Base-by-base conservation (phyloP, 1,140 invertebrate species). In the Lerema accius region DNA sequence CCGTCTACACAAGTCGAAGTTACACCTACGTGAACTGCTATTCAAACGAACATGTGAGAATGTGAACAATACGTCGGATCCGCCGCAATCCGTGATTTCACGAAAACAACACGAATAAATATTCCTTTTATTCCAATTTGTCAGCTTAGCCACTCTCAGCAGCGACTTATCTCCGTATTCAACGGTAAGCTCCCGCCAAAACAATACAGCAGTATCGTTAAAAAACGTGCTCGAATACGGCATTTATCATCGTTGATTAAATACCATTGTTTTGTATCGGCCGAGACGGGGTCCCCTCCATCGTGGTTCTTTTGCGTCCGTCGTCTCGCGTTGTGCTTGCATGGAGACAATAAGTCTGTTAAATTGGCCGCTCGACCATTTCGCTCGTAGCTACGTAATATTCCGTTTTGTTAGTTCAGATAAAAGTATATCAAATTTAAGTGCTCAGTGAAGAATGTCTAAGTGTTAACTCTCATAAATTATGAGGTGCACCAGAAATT, bases 161-260 rank as follows among this genome's bases (percentile, higher is more conserved):
- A 76, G 80, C 81, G 84, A 87, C 76, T 85, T 89, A 89, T 90
- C 87, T 88, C 80, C 82, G 75, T 83, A 83, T 89, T 78, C 84
- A 78, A 78, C 82, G 84, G 84, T 86, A 83, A 88, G 85, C 84
- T 84, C 87, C 80, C 83, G 82, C 84, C 84, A 86, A 89, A 86
- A 90, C 88, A 90, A 90, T 90, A 86, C 84, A 66, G 78, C 80
- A 79, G 87, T 84, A 83, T 88, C 80, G 80, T 89, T 90, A 90
- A 89, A 90, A 90, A 89, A 88, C 84, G 84, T 88, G 82, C 72
- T 76, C 82, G 84, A 82, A 89, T 83, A 82, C 86, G 74, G 81
- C 88, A 90, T 90, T 88, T 90, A 90, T 90, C 88, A 90, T 90
- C 84, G 78, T 83, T 89, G 88, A 89, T 90, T 90, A 90, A 90